Evolutionary conservation across 2,797 vertebrate species (phyloP), one percentile per base, ranked within the genome.

Genomic region (Okamejei kenojei): DNA sequence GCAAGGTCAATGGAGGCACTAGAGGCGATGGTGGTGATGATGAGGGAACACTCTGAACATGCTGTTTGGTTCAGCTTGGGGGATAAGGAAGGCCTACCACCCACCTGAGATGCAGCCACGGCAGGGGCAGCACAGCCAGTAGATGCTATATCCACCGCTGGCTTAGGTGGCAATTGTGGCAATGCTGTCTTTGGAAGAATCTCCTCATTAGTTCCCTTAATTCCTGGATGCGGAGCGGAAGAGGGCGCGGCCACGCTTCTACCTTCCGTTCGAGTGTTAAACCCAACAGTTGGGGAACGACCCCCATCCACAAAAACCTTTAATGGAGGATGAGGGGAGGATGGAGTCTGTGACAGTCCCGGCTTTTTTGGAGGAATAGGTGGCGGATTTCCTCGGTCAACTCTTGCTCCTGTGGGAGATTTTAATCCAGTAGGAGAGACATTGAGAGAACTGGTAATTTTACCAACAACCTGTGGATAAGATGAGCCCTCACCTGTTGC

Each of bases 351-450:
- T 90, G 98, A 99, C 93, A 99, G 98, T 96, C 99, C 99, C 93
- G 99, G 99, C 94, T 99, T 99, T 97, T 99, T 99, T 94, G 99
- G 99, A 94, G 99, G 99, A 95, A 99, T 99, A 21, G 99, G 99
- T 79, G 99, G 99, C 94, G 99, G 99, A 95, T 99, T 99, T 95
- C 99, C 98, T 95, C 99, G 96, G 96, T 99, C 98, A 93, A 99
- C 98, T 95, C 98, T 96, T 93, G 98, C 96, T 93, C 96, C 97
- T 0, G 97, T 97, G 0, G 98, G 97, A 68, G 98, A 97, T 96
- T 99, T 99, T 95, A 98, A 94, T 94, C 97, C 96, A 45, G 97
- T 97, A 79, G 95, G 95, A 58, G 97, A 96, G 93, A 97, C 97
- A 94, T 96, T 95, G 38, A 92, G 73, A 76, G 90, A 92, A 76